phyloP scores from a whole-genome alignment of 2,888 invertebrate genomes.

The Choreutis nemorana region DNA sequence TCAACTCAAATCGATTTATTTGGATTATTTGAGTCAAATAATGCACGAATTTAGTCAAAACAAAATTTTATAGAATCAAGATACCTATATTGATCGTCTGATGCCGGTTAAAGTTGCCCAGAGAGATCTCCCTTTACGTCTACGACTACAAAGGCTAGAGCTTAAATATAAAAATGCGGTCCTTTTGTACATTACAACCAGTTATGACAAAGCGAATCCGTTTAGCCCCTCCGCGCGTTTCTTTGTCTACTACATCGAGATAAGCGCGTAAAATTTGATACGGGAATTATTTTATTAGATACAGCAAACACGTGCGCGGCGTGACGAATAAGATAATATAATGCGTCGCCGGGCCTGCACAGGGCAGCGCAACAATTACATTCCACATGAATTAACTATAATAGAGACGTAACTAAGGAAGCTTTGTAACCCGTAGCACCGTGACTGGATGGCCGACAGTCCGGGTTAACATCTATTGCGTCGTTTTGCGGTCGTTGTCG shows the following conservation, averaged over 20 bases:
- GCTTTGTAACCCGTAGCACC: constrained; percentile 42
- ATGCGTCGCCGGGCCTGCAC: constrained; percentile 34
- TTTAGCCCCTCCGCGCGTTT: constrained; percentile 35
- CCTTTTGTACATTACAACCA: constrained; percentile 52
- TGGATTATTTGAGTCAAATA: no score
- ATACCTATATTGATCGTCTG: no score
- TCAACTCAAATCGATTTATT: no score
- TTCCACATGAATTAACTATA: constrained; percentile 59
- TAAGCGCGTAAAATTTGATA: constrained; percentile 64
- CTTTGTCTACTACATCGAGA: constrained; percentile 63
- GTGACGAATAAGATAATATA: constrained; percentile 63
- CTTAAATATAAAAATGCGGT: constrained; percentile 36
- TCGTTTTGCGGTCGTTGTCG: constrained; percentile 16
- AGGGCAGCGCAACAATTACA: constrained; percentile 59
- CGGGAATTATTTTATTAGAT: constrained; percentile 66
- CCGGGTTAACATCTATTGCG: constrained; percentile 35
- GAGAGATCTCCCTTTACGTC: no score
- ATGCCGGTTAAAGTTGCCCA: no score
- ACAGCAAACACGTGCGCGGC: constrained; percentile 58
- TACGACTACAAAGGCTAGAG: constrained; percentile 40
- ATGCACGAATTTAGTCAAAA: no score
- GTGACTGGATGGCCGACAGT: constrained; percentile 37
- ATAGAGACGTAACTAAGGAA: constrained; percentile 44
- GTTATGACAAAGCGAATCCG: constrained; percentile 59
- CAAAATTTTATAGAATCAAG: no score